Evolutionary conservation across 2,113 vertebrate genomes (phyloP), one percentile per base, ranked within the genome.

Genomic region (Ictalurus punctatus): DNA sequence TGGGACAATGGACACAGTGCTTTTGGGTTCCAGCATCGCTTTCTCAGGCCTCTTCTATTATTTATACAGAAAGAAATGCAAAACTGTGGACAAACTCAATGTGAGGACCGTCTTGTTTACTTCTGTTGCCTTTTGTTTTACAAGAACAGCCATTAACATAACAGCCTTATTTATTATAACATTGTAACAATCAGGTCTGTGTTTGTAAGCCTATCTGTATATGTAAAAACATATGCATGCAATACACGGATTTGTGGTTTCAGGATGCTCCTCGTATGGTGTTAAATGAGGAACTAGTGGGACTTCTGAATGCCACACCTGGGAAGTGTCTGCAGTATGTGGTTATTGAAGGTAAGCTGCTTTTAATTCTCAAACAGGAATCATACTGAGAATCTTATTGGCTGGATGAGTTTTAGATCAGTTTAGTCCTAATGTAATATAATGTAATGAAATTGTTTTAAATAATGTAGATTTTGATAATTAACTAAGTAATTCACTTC

Each of bases 21-120:
- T 96, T 90, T 91, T 97, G 58, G 96, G 96, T 30, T 94, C 96
- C 89, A 97, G 96, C 92, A 69, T 97, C 0, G 95, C 96, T 59
- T 87, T 97, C 79, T 96, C 97, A 8, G 94, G 96, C 10, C 87
- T 97, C 74, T 97, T 95, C 90, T 98, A 95, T 88, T 97, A 96
- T 91, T 71, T 96, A 74, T 96, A 97, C 91, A 95, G 91, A 82
- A 96, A 92, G 93, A 97, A 95, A 89, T 92, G 90, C 89, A 92
- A 92, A 48, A 94, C 93, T 0, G 87, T 96, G 73, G 90, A 96
- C 6, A 95, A 93, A 84, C 94, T 98, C 54, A 94, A 96, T 92
- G 97, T 98, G 8, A 92, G 93, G 92, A 30, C 21, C 27, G 56
- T 65, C 54, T 21, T 86, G 16, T 73, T 65, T 74, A 3, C 30